Percentiles rank a stretch among this genome's conserved stretches.
phyloP scores from a whole-genome alignment of 2,888 invertebrate species.

The Clepsis dumicolana region DNA sequence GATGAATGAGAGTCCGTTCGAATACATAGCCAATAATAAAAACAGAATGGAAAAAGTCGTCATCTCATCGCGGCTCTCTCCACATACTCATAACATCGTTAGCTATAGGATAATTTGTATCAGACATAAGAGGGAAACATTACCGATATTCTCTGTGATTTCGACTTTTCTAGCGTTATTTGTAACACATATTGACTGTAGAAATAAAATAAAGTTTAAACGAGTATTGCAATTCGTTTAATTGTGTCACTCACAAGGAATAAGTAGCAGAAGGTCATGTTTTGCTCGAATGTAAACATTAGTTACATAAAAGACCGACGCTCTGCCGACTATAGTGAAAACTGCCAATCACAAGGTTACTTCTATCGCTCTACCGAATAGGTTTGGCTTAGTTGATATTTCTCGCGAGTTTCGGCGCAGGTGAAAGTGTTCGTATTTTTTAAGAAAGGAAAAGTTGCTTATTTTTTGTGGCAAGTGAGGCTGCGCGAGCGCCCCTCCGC shows the following conservation, averaged over 20 bases:
- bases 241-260: slow-evolving; percentile 30
- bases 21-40: neutral
- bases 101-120: neutral
- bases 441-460: slow-evolving; percentile 84
- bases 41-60: neutral
- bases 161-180: neutral
- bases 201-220: neutral
- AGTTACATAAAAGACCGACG: slow-evolving; percentile 46
- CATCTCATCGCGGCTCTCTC: neutral
- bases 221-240: slow-evolving; percentile 12
- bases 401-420: slow-evolving; percentile 74
- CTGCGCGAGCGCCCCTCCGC: slow-evolving; percentile 73
- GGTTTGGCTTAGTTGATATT: slow-evolving; percentile 46
- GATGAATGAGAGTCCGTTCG: neutral
- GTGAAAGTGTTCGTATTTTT: slow-evolving; percentile 83
- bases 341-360: slow-evolving; percentile 20
- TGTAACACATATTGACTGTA: neutral
- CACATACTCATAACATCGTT: neutral
- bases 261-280: slow-evolving; percentile 40
- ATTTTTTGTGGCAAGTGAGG: slow-evolving; percentile 75
- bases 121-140: neutral
- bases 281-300: slow-evolving; percentile 45
- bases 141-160: neutral
- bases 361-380: slow-evolving; percentile 19
- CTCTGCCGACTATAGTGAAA: slow-evolving; percentile 49